Base-by-base conservation (phyloP, 53 echinoderm and acorn worm species). In the Crossaster papposus region DNA sequence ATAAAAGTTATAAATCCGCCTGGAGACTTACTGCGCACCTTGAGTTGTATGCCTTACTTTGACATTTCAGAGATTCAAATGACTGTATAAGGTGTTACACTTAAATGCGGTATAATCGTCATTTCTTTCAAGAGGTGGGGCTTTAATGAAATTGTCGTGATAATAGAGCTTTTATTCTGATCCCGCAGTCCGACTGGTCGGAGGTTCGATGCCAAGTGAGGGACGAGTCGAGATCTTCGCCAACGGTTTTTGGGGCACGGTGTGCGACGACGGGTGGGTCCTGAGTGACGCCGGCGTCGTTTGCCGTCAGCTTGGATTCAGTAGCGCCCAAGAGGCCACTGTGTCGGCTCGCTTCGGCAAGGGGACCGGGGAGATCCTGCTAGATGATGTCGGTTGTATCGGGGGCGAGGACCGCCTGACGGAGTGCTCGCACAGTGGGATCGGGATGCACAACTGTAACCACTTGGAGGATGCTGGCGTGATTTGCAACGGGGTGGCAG, bases 241-340 rank as follows among this genome's bases (percentile, higher is more conserved):
- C 82, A 53, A 72, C 8, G 72, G 81, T 17, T 38, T 54, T 62
- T 90, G 90, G 90, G 81, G 81, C 13, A 73, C 90, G 73, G 62
- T 90, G 30, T 90, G 90, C 36, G 90, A 72, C 54, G 90, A 90
- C 72, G 53, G 71, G 26, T 90, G 90, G 90, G 90, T 55, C 55
- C 81, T 32, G 28, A 54, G 8, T 3, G 90, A 90, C 29, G 81
- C 82, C 30, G 18, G 58, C 1, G 90, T 90, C 2, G 81, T 82
- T 9, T 90, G 90, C 58, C 81, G 90, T 58, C 82, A 90, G 62
- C 75, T 90, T 6, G 90, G 90, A 12, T 90, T 90, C 72, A 82
- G 29, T 54, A 64, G 58, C 26, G 82, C 54, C 28, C 81, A 70
- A 3, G 81, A 87, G 77, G 87, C 77, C 13, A 87, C 76, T 0